Base-by-base conservation (phyloP, 1,140 invertebrate species). In the Caenorhabditis remanei region DNA sequence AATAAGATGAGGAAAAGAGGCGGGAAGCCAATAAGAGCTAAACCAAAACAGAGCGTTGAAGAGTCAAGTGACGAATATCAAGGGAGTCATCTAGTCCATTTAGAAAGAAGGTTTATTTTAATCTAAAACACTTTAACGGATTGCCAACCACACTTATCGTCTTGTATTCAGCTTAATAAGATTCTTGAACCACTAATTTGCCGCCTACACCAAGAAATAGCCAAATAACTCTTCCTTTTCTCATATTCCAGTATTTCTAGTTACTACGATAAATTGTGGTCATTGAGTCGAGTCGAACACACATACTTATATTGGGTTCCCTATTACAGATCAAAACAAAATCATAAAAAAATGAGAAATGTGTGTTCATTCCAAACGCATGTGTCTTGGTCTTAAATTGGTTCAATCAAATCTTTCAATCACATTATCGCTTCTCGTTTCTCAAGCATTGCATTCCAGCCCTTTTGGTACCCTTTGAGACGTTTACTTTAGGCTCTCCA, bases 261-360 rank as follows among this genome's bases (percentile, higher is more conserved):
- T 71, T 19, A 19, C 65, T 71, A 71, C 46, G 46, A 79, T 79
- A 79, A 79, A 79, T 79, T 79, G 46, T 79, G 71, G 43, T 79
- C 46, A 50, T 71, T 13, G n/a, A 63, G 61, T 32, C 61, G 19
- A 71, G 41, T 21, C 13, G 40, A 11, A 41, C 24, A 13, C 24
- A 43, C 41, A 71, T 14, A 46, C 46, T 4, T 71, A 19, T 32
- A 4, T 46, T 4, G 16, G 16, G n/a, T 46, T 46, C 19, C 46
- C 19, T 71, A 46, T 16, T 3, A 46, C 13, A 71, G 71, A 79
- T 79, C 43, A 53, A 79, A 50, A 79, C n/a, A 50, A 79, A 5
- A 79, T 46, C 46, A 50, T 79, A 8, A 50, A 21, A 79, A 79
- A 32, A 24, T 79, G 4, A 4, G 43, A 32, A 32, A 32, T 32